Base-by-base conservation (phyloP, 1,140 invertebrate species). In the Manduca sexta region DNA sequence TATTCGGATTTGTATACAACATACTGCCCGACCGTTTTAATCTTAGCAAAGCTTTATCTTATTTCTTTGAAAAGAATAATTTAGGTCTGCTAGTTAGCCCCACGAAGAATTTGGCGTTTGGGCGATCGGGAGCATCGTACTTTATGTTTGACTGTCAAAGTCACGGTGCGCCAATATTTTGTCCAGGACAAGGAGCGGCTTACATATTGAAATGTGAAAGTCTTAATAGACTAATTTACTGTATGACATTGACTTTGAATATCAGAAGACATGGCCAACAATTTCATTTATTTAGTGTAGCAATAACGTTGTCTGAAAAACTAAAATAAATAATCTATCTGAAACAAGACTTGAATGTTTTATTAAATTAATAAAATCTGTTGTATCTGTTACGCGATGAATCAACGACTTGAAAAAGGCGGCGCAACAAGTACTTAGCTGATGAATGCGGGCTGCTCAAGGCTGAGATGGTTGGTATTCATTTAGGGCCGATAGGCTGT, bases 131-230 rank as follows among this genome's bases (percentile, higher is more conserved):
- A 17, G 62, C 61, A 3, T 89, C 89, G 6, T 91, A 90, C 59
- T 90, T 89, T 53, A 88, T 91, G 89, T 91, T 87, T 62, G 90
- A 91, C 55, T 89, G 88, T 54, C 88, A 90, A 67, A 86, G 87
- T 45, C 83, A 84, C 60, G 90, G 90, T 17, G 75, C 80, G 12
- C 89, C 89, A 0, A 71, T 90, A 62, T 91, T 90, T 69, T 74
- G 84, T 35, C 87, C 89, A 2, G 80, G 86, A 10, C 81, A 87
- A 61, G 89, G 89, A 3, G 75, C 81, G 15, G 79, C 89, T 2
- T 91, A 90, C 55, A 74, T 89, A 44, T 69, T 91, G 30, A 87
- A 88, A 60, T 89, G 88, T 42, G 86, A 88, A n/a, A 88, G 88
- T 38, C 64, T 90, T 0, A 89, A 90, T 53, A 81, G 89, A 56